phyloP scores from a whole-genome alignment of 64 coral and sea anemone genomes.

The Montipora cactus region DNA sequence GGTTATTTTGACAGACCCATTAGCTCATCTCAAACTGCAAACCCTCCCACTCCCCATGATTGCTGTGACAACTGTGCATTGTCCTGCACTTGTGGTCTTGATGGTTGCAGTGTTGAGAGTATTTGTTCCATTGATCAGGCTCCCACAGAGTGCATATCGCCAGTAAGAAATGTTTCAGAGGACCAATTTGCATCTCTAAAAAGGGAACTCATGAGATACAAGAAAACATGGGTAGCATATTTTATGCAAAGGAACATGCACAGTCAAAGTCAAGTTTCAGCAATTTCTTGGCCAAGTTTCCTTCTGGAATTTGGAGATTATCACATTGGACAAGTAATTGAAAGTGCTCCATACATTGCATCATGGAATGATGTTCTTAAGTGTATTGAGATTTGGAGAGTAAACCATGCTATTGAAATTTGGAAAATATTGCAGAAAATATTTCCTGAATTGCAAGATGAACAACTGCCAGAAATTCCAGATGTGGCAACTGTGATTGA shows the following conservation, averaged over 20 bases:
- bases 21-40: too few relatives aligned
- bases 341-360: background rate
- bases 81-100: too few relatives aligned
- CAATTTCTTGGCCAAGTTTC: background rate
- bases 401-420: background rate
- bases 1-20: too few relatives aligned
- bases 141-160: too few relatives aligned
- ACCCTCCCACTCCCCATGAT: too few relatives aligned
- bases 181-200: too few relatives aligned
- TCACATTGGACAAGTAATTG: background rate
- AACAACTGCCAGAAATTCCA: background rate
- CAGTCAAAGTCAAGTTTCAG: background rate
- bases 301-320: background rate
- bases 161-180: too few relatives aligned
- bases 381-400: too few relatives aligned
- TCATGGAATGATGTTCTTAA: background rate
- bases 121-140: too few relatives aligned
- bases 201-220: background rate
- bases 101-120: too few relatives aligned
- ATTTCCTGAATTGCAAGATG: background rate
- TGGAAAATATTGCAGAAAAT: background rate
- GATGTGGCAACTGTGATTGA: background rate
- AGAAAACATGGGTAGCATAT: background rate
- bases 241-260: background rate
- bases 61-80: too few relatives aligned